Evolutionary conservation across 1,140 invertebrate species (phyloP).

Genomic region (Solenopsis invicta): DNA sequence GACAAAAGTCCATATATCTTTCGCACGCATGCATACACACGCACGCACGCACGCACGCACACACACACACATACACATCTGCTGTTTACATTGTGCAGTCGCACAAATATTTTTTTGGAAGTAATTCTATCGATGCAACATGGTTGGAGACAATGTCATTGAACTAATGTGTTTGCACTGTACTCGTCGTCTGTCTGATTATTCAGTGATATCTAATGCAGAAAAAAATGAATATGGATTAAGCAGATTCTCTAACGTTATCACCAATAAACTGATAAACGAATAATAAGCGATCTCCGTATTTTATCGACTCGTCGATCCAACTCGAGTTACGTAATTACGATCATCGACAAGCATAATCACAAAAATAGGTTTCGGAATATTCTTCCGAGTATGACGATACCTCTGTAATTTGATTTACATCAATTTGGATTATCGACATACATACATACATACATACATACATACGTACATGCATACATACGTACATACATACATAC

Average conservation of each 20-base stretch:
- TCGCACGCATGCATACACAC: background rate
- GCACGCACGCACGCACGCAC: background rate
- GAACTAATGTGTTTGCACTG: constrained; percentile 1
- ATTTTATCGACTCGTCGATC: background rate
- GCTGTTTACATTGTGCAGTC: background rate
- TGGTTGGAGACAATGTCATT: constrained; percentile 9
- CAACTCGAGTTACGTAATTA: background rate
- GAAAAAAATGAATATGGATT: constrained; percentile 33
- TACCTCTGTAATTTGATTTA: constrained; percentile 73
- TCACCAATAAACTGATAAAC: constrained; percentile 34
- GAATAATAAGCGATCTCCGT: background rate
- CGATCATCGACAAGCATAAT: constrained; percentile 47
- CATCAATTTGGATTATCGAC: constrained; percentile 57
- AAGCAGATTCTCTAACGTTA: constrained; percentile 43
- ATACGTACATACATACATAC: constrained; percentile 40
- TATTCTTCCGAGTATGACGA: constrained; percentile 65
- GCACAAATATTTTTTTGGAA: constrained; percentile 5
- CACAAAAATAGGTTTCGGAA: constrained; percentile 78
- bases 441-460: constrained; percentile 50
- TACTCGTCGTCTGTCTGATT: background rate
- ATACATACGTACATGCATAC: constrained; percentile 43
- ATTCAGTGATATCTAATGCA: constrained; percentile 1
- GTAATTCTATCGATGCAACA: constrained; percentile 3
- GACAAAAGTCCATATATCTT: background rate
- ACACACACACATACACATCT: too few relatives aligned